These are phyloP conservation scores for Falco rusticolus DNA, from an alignment of 2,797 vertebrate species.

Conservation along the genomic window DNA sequence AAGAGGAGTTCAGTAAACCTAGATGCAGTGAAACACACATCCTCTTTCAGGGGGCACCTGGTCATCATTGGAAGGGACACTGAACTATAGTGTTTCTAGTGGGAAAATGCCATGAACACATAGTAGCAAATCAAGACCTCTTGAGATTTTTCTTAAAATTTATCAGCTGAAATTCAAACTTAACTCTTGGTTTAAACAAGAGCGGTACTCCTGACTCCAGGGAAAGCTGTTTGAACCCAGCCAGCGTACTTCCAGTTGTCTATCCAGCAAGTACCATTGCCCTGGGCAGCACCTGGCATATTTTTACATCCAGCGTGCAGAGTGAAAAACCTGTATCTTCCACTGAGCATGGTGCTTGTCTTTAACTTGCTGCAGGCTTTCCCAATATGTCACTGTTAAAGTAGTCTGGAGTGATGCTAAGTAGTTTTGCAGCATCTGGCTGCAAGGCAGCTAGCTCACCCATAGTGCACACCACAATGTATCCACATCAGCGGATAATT, in stretches of 20 bases:
- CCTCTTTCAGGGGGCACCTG: background rate
- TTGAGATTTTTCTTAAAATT: background rate
- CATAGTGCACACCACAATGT: fast-evolving
- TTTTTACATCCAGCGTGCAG: background rate
- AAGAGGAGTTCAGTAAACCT: background rate
- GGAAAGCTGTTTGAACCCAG: background rate
- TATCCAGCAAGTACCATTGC: background rate
- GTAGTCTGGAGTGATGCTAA: background rate
- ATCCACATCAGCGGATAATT: background rate
- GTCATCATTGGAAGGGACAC: background rate
- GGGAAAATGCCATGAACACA: background rate
- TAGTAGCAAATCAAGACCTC: background rate
- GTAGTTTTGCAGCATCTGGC: background rate
- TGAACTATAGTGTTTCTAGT: background rate
- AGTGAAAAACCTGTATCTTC: background rate
- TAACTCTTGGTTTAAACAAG: background rate
- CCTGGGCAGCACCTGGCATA: fast-evolving
- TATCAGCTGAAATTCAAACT: background rate
- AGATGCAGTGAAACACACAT: background rate
- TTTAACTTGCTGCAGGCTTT: background rate
- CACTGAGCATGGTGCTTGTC: background rate
- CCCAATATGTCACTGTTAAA: background rate
- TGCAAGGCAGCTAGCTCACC: background rate
- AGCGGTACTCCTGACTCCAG: background rate
- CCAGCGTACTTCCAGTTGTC: fast-evolving